Base-by-base conservation (phyloP, 1,140 invertebrate species). In the Antheraea mylitta region DNA sequence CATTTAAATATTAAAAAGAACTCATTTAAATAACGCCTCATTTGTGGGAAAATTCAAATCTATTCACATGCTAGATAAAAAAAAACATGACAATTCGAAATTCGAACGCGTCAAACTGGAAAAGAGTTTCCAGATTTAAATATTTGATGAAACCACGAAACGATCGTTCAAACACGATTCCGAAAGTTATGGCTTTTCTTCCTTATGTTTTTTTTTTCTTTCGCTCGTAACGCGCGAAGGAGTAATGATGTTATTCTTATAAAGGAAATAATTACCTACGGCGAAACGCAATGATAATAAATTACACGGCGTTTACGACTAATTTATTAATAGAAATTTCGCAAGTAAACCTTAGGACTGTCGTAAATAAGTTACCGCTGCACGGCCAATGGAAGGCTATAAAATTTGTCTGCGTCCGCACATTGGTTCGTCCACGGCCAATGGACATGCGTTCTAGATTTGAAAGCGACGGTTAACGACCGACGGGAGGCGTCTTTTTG, bases 281-380 rank as follows among this genome's bases (percentile, higher is more conserved):
- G 60, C 71, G 74, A 84, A 62, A 71, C 76, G 87, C 85, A 84
- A 85, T 84, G 81, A 85, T 77, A 81, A 88, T 90, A 88, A 90
- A 89, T 90, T 86, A 86, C 77, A 71, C 64, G 62, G 72, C 80
- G 70, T 91, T 90, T 89, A 89, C 89, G 86, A 85, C 82, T 87
- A 87, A 90, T 88, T 90, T 91, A 91, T 89, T 91, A 90, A 89
- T 91, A 91, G 89, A 90, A 91, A 85, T 89, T 90, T 91, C 78
- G 88, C 87, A 82, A 82, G 77, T 80, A 79, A 89, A 85, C 83
- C 89, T 87, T 87, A 86, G 82, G 78, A 81, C 72, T 79, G 79
- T 87, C 87, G 85, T 90, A 91, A 90, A 90, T 83, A 83, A 82
- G 82, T 82, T 77, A 86, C 81, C 83, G 69, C 82, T 78, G 70